These are phyloP conservation scores for Cyphomyrus discorhynchus DNA, from an alignment of 2,113 vertebrate species.

Conservation along the genomic window DNA sequence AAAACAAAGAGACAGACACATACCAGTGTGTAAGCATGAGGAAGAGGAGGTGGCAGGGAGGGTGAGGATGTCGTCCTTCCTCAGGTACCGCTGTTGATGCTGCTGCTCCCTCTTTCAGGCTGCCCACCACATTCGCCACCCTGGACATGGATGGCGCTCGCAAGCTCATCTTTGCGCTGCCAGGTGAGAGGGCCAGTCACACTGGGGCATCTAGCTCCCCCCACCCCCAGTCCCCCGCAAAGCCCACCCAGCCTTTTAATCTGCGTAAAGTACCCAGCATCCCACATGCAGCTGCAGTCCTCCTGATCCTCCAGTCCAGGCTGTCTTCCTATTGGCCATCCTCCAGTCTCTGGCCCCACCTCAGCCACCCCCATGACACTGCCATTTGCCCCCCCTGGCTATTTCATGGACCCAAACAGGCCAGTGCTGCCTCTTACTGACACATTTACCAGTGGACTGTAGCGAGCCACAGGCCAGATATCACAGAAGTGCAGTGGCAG, in stretches of 20 bases:
- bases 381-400: neutral
- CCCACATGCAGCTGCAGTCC: neutral
- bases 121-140: conserved; percentile 97
- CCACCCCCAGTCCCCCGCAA: neutral
- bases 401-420: neutral
- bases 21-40: neutral
- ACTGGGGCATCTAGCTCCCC: too few species aligned
- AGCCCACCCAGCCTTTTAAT: neutral
- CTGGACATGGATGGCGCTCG: conserved; percentile 95
- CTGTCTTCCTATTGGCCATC: neutral
- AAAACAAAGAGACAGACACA: neutral
- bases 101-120: conserved; percentile 53
- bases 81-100: neutral
- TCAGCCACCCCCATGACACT: neutral
- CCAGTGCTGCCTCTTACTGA: neutral
- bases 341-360: neutral
- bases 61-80: neutral
- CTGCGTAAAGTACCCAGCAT: neutral
- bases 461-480: too few species aligned
- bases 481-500: too few species aligned
- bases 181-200: conserved; percentile 78
- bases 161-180: conserved; percentile 98
- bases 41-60: neutral
- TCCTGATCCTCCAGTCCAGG: neutral
- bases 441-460: neutral